Evolutionary conservation across 2,888 invertebrate species (phyloP).

Genomic region (Eupithecia subumbrata): DNA sequence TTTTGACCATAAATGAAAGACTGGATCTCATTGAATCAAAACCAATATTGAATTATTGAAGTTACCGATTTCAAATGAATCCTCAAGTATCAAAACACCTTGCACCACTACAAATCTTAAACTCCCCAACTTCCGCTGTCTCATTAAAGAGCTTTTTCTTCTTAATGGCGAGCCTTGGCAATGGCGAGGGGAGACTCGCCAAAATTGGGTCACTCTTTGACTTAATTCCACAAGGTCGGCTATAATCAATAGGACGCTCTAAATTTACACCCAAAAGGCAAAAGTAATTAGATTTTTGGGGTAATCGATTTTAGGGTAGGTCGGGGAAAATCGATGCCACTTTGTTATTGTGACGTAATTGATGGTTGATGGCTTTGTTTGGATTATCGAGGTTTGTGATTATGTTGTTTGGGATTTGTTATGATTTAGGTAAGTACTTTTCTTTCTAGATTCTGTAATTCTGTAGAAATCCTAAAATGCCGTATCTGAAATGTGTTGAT

Average conservation of each 20-base stretch:
- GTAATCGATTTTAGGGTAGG: slow-evolving; percentile 79
- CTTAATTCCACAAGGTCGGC: slow-evolving; percentile 81
- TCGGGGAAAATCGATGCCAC: slow-evolving; percentile 57
- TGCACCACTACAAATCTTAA: slow-evolving; percentile 67
- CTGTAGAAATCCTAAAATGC: background rate
- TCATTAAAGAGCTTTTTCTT: slow-evolving; percentile 82
- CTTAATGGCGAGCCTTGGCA: slow-evolving; percentile 75
- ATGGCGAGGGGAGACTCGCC: slow-evolving; percentile 61
- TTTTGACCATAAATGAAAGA: background rate
- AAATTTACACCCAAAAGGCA: slow-evolving; percentile 69
- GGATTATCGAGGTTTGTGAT: background rate
- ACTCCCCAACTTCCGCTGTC: slow-evolving; percentile 70
- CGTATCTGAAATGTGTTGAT: background rate
- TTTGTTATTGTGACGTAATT: slow-evolving; percentile 51
- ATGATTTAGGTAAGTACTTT: background rate
- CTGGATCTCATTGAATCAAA: background rate
- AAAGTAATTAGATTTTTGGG: slow-evolving; percentile 78
- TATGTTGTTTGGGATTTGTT: background rate
- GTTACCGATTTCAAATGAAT: background rate
- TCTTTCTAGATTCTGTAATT: background rate
- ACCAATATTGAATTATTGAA: background rate
- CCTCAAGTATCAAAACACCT: slow-evolving; percentile 60
- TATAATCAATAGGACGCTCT: slow-evolving; percentile 75
- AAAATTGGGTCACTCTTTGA: slow-evolving; percentile 80
- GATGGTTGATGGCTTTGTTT: slow-evolving; percentile 24